These are phyloP conservation scores for Drosophila siamana DNA, from an alignment of 2,888 invertebrate genomes.

Conservation along the genomic window DNA sequence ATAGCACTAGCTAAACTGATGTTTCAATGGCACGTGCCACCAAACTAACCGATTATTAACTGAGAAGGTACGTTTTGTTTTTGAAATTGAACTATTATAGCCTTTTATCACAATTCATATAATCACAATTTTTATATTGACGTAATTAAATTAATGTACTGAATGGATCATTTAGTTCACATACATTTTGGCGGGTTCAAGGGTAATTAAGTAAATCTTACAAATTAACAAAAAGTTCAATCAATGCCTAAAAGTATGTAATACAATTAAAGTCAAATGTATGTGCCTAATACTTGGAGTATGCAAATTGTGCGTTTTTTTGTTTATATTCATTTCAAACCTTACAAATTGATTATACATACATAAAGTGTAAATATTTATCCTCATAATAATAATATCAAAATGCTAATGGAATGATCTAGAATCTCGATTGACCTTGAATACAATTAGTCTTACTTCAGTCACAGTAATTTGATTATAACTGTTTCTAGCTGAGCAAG, in stretches of 20 bases:
- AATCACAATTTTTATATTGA: conserved; percentile 14
- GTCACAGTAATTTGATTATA: too few relatives aligned
- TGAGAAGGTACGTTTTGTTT: conserved; percentile 21
- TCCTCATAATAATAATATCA: too few relatives aligned
- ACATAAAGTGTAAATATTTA: too few relatives aligned
- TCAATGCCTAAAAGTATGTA: conserved; percentile 9
- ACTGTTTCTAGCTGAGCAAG: too few relatives aligned
- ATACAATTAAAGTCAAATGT: background rate
- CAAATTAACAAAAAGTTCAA: too few relatives aligned
- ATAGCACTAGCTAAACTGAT: conserved; percentile 1
- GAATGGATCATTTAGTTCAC: conserved; percentile 47
- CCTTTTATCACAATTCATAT: conserved; percentile 10
- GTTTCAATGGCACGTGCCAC: background rate
- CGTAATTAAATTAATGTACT: conserved; percentile 38
- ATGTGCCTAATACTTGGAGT: background rate
- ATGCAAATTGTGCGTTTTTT: background rate
- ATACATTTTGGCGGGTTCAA: conserved; percentile 22
- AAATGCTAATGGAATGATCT: too few relatives aligned
- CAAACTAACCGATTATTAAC: conserved; percentile 19
- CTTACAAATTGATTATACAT: too few relatives aligned
- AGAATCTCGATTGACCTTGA: too few relatives aligned
- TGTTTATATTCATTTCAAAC: background rate
- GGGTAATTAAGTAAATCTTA: conserved; percentile 14
- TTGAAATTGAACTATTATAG: background rate
- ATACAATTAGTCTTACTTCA: too few relatives aligned